These are phyloP conservation scores for Polyergus mexicanus DNA, from an alignment of 1,140 invertebrate species.

Conservation along the genomic window DNA sequence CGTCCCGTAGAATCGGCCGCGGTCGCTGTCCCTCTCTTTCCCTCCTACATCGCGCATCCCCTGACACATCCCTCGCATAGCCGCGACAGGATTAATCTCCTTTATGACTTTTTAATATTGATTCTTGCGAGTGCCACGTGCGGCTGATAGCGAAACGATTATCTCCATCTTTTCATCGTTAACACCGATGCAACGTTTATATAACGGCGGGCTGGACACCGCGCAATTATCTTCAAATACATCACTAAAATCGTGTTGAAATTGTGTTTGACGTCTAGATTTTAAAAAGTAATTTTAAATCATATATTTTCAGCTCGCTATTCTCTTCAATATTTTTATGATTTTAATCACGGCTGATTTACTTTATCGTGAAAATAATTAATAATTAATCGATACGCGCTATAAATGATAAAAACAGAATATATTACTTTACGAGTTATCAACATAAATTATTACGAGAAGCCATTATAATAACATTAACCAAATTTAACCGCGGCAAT, in stretches of 20 bases:
- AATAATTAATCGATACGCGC: not conserved
- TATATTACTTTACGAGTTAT: not conserved
- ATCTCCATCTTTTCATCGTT: constrained; percentile 24
- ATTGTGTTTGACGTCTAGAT: not conserved
- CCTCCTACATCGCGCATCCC: not conserved
- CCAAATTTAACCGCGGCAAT: constrained; percentile 1
- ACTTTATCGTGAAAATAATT: not conserved
- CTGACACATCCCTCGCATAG: constrained; percentile 12
- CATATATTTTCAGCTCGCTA: not conserved
- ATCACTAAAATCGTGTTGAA: not conserved
- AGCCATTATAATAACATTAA: constrained; percentile 17
- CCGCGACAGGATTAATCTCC: constrained; percentile 9
- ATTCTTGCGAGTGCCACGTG: constrained; percentile 32
- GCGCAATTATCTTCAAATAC: not conserved
- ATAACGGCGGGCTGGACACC: not conserved
- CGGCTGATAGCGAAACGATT: constrained; percentile 52
- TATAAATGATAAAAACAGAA: not conserved
- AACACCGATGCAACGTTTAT: not conserved
- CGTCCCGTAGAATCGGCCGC: not conserved
- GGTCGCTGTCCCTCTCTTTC: not conserved
- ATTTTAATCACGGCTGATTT: not conserved
- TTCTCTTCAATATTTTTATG: no score
- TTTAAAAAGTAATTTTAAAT: not conserved
- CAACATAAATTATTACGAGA: constrained; percentile 40
- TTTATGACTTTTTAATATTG: constrained; percentile 54